Evolutionary conservation across 2,113 vertebrate genomes (phyloP), one percentile per base, ranked within the genome.

Genomic region (Xyrauchen texanus): DNA sequence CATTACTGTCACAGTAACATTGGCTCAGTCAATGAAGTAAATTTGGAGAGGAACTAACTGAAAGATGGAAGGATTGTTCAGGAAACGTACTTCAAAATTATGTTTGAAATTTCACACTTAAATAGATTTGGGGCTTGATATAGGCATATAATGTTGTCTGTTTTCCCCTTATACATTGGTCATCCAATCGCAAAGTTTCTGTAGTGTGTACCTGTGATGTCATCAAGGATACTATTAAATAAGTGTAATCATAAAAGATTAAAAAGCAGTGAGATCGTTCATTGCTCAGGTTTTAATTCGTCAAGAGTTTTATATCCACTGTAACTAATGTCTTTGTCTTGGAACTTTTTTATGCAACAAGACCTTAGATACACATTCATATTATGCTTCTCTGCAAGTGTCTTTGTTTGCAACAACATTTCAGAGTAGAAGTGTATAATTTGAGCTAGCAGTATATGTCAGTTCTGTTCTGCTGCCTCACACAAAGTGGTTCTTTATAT

Each of bases 351-450:
- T 71, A 45, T 58, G 12, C 6, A 16, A 21, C 58, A 46, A 68
- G 76, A 71, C 68, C 62, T 60, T 44, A 57, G 49, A 70, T 61
- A 53, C n/a, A 52, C 52, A 57, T 80, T 81, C 21, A 11, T 69
- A 76, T 21, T 53, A 44, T 69, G 74, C 34, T 21, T 68, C 61
- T 42, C 53, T 68, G 44, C 62, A 72, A 74, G 57, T 8, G 52
- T 75, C 68, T 63, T 72, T 72, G 52, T 67, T 78, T 69, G 21
- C 11, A 64, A 0, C 60, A 42, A 71, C 11, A 9, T 52, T 9
- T 45, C 16, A 21, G 63, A 46, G 8, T 66, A 16, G 13, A 75
- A 52, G 10, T 77, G 21, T 5, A 61, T 68, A 77, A 82, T 81
- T 80, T 69, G 66, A 60, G 7, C 7, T 21, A 45, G 46, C 49